Conservation (phyloP, 2,113 vertebrate species). For the Nanorana parkeri region DNA sequence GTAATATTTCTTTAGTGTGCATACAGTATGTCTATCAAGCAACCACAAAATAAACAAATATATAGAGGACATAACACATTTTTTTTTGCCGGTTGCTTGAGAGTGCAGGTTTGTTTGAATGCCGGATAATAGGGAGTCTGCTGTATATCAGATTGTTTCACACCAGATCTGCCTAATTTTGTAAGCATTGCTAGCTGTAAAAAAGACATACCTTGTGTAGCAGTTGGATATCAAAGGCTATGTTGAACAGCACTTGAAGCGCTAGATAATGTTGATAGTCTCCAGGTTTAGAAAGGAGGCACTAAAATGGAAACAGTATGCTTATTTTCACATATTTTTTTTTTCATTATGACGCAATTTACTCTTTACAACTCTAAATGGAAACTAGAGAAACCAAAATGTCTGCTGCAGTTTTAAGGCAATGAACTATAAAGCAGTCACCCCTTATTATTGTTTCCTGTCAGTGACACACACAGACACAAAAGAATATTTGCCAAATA, state of each 20-base stretch:
- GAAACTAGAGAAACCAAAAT: not conserved
- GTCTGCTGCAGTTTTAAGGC: not conserved
- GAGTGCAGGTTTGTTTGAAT: too few relatives aligned
- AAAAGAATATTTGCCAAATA: too few relatives aligned
- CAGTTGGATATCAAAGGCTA: conserved; percentile 86
- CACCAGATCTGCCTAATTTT: not conserved
- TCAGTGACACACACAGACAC: not conserved
- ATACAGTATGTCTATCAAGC: too few relatives aligned
- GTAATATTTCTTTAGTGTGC: too few relatives aligned
- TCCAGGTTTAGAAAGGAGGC: conserved; percentile 74
- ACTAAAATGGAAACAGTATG: conserved; percentile 67
- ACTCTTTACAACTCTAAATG: not conserved
- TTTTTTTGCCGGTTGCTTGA: too few relatives aligned
- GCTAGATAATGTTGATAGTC: conserved; percentile 75
- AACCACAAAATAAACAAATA: too few relatives aligned
- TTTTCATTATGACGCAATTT: too few relatives aligned
- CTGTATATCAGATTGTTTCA: not conserved
- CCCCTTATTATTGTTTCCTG: not conserved
- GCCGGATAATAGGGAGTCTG: too few relatives aligned
- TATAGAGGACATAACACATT: too few relatives aligned
- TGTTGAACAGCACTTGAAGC: conserved; percentile 81
- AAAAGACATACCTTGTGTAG: conserved; percentile 81
- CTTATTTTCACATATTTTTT: conserved; percentile 7
- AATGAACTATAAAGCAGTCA: not conserved
- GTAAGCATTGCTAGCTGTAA: not conserved